A percentile compares a stretch with the other conserved stretches of the same genome.
Evolutionary conservation across 2,113 vertebrate species (phyloP).

Genomic region (Rhegmatorhina hoffmannsi): DNA sequence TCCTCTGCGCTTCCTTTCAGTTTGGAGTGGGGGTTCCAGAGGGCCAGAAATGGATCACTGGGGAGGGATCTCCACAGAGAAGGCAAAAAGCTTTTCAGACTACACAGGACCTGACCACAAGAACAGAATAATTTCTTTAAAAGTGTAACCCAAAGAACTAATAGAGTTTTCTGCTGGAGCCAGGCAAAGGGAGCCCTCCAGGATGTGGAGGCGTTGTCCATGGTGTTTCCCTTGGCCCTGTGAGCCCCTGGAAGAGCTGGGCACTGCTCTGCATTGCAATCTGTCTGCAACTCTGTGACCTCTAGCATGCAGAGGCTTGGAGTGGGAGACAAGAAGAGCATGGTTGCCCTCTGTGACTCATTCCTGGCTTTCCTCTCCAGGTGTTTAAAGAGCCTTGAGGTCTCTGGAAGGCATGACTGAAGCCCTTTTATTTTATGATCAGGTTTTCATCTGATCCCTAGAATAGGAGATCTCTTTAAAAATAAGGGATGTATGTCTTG

Average conservation of each 20-base stretch:
- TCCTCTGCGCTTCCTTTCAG: not conserved
- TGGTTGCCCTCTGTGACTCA: not conserved
- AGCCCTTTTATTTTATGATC: not conserved
- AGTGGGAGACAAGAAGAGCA: not conserved
- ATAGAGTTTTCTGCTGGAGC: not conserved
- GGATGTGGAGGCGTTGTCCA: not conserved
- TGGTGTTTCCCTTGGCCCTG: not conserved
- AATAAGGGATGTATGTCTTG: not conserved
- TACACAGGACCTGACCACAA: not conserved
- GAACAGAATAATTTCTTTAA: not conserved
- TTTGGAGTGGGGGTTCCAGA: not conserved
- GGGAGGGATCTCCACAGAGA: not conserved
- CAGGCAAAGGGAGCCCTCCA: not conserved
- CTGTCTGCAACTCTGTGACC: not conserved
- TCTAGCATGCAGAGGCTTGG: not conserved
- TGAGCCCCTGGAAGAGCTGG: not conserved
- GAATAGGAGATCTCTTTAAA: not conserved
- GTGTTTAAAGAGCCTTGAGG: not conserved
- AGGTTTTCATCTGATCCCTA: not conserved
- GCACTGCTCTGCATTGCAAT: not conserved
- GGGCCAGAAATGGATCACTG: not conserved
- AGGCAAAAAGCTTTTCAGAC: not conserved
- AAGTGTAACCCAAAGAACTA: not conserved
- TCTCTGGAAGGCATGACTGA: not conserved
- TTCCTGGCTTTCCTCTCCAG: not conserved